A percentile compares a stretch with the other conserved stretches of the same genome.
These are phyloP conservation scores for Nemoura dubitans DNA, from an alignment of 2,888 invertebrate genomes.

Conservation along the genomic window DNA sequence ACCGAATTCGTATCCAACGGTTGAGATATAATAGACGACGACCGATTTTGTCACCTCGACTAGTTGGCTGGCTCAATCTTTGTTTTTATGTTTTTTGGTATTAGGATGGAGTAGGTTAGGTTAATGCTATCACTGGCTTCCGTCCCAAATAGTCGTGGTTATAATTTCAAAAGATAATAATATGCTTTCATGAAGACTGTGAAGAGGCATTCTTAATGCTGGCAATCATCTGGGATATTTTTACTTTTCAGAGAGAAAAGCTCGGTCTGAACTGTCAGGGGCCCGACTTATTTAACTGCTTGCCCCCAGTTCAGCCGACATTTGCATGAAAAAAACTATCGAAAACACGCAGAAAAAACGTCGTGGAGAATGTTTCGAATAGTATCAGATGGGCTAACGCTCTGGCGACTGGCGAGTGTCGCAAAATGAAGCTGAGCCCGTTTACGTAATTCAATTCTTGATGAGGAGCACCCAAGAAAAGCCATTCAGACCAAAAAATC, in stretches of 20 bases:
- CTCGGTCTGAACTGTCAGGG: constrained; percentile 9
- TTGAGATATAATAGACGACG: not conserved
- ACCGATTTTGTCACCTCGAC: not conserved
- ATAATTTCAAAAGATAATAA: constrained; percentile 3
- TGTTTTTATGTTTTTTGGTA: not conserved
- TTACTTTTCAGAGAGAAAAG: constrained; percentile 15
- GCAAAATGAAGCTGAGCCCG: no score
- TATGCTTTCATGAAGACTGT: constrained; percentile 12
- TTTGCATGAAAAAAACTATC: not conserved
- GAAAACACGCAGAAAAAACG: constrained; percentile 3
- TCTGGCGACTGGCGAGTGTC: not conserved
- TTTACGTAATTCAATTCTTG: not conserved
- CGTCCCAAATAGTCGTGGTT: constrained; percentile 12
- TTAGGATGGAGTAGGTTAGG: not conserved
- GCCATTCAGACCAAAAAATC: not conserved
- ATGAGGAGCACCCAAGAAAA: not conserved
- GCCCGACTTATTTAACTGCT: constrained; percentile 7
- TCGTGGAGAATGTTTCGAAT: not conserved
- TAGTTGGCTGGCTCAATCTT: not conserved
- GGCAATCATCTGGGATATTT: constrained; percentile 19
- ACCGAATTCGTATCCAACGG: no score
- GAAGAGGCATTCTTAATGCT: constrained; percentile 4
- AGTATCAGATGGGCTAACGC: not conserved
- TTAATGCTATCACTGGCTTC: constrained; percentile 12
- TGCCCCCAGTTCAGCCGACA: not conserved